Percentiles rank a stretch among this genome's conserved stretches.
Conservation (phyloP, 2,888 invertebrate species). For the Trypoxylon attenuatum region DNA sequence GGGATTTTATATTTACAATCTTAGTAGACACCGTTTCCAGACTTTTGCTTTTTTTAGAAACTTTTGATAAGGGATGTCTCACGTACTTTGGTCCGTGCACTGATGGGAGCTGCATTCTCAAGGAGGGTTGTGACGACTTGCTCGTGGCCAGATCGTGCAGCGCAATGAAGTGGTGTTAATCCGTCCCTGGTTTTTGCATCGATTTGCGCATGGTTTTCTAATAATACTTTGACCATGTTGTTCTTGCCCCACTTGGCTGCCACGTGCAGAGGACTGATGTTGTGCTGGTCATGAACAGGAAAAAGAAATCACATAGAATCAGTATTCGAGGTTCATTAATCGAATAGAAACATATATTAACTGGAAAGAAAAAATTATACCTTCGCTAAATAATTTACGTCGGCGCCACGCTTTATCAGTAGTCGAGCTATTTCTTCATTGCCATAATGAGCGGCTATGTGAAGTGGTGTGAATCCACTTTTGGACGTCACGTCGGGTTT, state of each 20-base stretch:
- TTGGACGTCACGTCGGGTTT: constrained; percentile 98
- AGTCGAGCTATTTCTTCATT: constrained; percentile 95
- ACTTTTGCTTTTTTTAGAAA: background rate
- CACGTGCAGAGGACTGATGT: constrained; percentile 98
- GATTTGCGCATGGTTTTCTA: constrained; percentile 90
- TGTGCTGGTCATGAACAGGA: constrained; percentile 79
- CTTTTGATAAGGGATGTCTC: background rate
- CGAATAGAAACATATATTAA: background rate
- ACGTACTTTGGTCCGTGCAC: constrained; percentile 93
- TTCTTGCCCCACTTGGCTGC: constrained; percentile 99
- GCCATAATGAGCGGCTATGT: constrained; percentile 99
- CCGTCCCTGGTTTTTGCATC: constrained; percentile 96
- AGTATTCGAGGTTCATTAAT: too few species aligned
- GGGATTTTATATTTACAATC: too few species aligned
- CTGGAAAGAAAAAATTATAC: constrained; percentile 66
- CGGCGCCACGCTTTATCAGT: constrained; percentile 92
- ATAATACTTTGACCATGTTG: constrained; percentile 91
- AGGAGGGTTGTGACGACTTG: constrained; percentile 93
- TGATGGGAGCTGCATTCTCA: constrained; percentile 93
- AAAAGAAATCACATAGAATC: too few species aligned
- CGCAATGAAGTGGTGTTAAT: constrained; percentile 96
- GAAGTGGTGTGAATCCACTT: constrained; percentile 98
- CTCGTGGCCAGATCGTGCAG: constrained; percentile 96
- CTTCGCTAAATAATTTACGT: constrained; percentile 97
- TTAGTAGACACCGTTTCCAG: too few species aligned